These are phyloP conservation scores for Rousettus leschenaultii DNA, from an alignment of 2,113 vertebrate genomes.

Conservation along the genomic window DNA sequence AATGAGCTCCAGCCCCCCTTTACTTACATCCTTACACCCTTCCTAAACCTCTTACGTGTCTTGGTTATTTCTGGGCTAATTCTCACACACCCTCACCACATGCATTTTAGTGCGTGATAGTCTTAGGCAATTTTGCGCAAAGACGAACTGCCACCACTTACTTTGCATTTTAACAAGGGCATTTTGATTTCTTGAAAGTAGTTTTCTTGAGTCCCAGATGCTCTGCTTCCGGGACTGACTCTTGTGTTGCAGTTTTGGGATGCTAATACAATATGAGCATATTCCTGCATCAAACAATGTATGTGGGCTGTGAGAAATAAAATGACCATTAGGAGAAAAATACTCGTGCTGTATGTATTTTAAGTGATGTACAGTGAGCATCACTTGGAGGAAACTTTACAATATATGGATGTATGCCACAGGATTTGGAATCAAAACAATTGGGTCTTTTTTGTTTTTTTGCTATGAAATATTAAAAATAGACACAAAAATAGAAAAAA, in stretches of 20 bases:
- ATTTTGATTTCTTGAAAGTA: conserved; percentile 70
- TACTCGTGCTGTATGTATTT: background rate
- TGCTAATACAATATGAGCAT: background rate
- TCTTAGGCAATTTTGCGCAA: conserved; percentile 1
- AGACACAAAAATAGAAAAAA: background rate
- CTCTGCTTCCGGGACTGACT: background rate
- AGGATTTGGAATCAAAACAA: background rate
- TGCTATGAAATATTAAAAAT: background rate
- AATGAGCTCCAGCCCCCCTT: background rate
- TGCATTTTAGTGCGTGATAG: background rate
- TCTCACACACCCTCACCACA: background rate
- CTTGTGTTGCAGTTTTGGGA: background rate
- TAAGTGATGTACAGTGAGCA: background rate
- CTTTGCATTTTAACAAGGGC: conserved; percentile 65
- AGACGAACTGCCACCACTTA: conserved; percentile 37
- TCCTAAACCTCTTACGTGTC: background rate
- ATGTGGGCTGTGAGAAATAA: background rate
- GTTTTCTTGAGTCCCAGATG: background rate
- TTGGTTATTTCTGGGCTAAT: background rate
- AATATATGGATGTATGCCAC: background rate
- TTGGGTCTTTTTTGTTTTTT: background rate
- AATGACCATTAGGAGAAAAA: background rate
- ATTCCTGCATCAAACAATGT: background rate
- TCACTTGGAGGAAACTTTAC: conserved; percentile 21
- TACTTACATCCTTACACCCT: background rate